Percentiles rank a stretch among this genome's conserved stretches.
phyloP scores from a whole-genome alignment of 2,888 invertebrate genomes.

The Clunio marinus region DNA sequence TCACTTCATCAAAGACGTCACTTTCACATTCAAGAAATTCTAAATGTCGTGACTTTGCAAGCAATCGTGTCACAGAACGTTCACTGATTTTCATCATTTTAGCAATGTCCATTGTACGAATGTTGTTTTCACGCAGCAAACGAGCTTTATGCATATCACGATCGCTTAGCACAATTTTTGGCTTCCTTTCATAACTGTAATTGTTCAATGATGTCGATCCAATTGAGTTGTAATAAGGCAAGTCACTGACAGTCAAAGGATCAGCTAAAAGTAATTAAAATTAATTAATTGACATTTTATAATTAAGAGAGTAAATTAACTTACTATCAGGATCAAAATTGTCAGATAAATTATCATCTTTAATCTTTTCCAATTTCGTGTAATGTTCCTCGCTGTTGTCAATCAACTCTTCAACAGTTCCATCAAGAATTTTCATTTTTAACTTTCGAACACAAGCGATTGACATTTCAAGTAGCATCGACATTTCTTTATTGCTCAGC shows the following conservation, averaged over 20 bases:
- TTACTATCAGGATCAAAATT: neutral
- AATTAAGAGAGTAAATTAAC: neutral
- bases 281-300: neutral
- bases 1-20: slow-evolving; percentile 6
- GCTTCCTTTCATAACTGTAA: slow-evolving; percentile 13
- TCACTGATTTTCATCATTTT: slow-evolving; percentile 27
- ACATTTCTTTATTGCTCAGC: slow-evolving; percentile 33
- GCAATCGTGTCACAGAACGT: slow-evolving; percentile 21
- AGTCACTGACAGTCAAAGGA: neutral
- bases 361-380: neutral
- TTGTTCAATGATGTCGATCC: neutral
- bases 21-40: neutral
- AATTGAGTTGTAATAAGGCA: too few relatives aligned
- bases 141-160: slow-evolving; percentile 16
- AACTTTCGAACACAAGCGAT: slow-evolving; percentile 30
- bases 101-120: slow-evolving; percentile 37
- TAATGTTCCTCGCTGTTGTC: slow-evolving; percentile 35
- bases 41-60: slow-evolving; percentile 3
- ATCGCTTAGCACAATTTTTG: slow-evolving; percentile 15
- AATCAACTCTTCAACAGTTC: slow-evolving; percentile 28
- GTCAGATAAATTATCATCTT: neutral
- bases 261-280: neutral
- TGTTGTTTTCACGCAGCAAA: slow-evolving; percentile 13
- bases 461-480: slow-evolving; percentile 20
- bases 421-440: slow-evolving; percentile 14